phyloP scores from a whole-genome alignment of 1,140 invertebrate species.

The Thaumatotibia leucotreta region DNA sequence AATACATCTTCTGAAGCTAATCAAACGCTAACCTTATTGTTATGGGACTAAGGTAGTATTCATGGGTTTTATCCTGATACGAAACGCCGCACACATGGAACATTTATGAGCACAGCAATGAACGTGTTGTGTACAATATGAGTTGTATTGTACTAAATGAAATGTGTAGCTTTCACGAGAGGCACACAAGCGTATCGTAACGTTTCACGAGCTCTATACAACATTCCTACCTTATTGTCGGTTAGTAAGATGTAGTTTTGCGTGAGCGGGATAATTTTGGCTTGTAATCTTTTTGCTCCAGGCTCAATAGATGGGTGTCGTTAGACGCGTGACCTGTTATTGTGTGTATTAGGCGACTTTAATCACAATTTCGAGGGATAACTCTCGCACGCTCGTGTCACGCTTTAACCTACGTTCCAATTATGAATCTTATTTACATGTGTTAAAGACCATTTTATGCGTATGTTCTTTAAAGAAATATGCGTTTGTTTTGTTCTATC shows the following conservation, averaged over 20 bases:
- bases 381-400: not conserved
- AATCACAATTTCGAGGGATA: slow-evolving; percentile 62
- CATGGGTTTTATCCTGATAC: slow-evolving; percentile 23
- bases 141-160: slow-evolving; percentile 71
- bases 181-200: slow-evolving; percentile 59
- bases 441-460: not conserved
- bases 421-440: not conserved
- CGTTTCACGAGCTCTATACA: slow-evolving; percentile 29
- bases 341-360: slow-evolving; percentile 74
- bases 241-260: not conserved
- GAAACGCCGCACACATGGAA: slow-evolving; percentile 45
- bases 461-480: not conserved
- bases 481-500: not conserved
- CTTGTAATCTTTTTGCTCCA: slow-evolving; percentile 45
- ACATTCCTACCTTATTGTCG: not conserved
- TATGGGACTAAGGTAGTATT: not conserved
- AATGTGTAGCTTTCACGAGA: slow-evolving; percentile 73
- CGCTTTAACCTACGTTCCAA: not conserved
- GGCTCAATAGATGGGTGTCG: slow-evolving; percentile 42
- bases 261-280: slow-evolving; percentile 22
- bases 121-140: slow-evolving; percentile 69
- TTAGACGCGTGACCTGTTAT: slow-evolving; percentile 73
- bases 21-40: not conserved
- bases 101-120: slow-evolving; percentile 57
- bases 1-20: slow-evolving; percentile 22